Conservation (phyloP, 2,113 vertebrate species). For the Protobothrops mucrosquamatus region DNA sequence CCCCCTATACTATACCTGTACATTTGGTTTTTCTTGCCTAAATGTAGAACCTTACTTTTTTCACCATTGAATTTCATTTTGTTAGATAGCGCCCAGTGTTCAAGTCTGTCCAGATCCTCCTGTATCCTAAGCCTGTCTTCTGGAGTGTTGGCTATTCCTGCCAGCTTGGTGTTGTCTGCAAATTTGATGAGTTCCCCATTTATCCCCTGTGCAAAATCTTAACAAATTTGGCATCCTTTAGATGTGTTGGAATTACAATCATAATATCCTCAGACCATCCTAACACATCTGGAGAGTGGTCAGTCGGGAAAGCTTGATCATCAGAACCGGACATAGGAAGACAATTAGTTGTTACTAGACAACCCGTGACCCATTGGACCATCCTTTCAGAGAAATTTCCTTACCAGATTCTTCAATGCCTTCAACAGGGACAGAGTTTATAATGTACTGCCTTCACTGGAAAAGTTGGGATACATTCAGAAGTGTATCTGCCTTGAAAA, state of each 20-base stretch:
- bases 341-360: background rate
- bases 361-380: background rate
- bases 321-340: background rate
- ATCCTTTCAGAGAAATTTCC: background rate
- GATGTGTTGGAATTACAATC: background rate
- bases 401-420: background rate
- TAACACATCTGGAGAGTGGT: background rate
- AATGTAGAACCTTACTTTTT: too few relatives aligned
- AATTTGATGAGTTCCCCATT: too few relatives aligned
- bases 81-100: too few relatives aligned
- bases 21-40: too few relatives aligned
- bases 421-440: background rate
- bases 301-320: background rate
- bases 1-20: too few relatives aligned
- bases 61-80: too few relatives aligned
- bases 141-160: too few relatives aligned
- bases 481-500: background rate
- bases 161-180: too few relatives aligned
- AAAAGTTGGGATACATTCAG: background rate
- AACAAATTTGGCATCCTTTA: background rate
- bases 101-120: too few relatives aligned
- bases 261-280: background rate
- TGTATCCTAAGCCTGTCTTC: too few relatives aligned
- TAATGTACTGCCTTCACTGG: background rate
- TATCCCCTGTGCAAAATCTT: background rate